Evolutionary conservation across 1,140 invertebrate genomes (phyloP), one percentile per base, ranked within the genome.

Genomic region (Subanguina moxae): DNA sequence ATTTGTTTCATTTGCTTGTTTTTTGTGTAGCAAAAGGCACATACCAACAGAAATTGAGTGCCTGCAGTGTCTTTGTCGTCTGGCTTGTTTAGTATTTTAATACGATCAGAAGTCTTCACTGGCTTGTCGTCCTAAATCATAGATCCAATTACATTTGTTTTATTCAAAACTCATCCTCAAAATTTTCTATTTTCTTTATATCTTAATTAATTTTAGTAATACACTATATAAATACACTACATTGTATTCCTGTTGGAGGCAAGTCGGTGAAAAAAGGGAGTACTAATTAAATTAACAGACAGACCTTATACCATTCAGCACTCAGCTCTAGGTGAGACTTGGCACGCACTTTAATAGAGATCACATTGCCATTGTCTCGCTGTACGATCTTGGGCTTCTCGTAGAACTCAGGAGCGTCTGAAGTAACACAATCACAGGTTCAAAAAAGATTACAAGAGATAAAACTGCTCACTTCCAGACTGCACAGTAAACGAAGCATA

Each of bases 361-460:
- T 68, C 19, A 81, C 66, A 61, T 83, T 82, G 38, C 79, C 79
- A 28, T 69, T 71, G 62, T 82, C 80, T 66, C 75, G 70, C 65
- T 82, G 80, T 21, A 83, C 76, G 73, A 82, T 82, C 70, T 82
- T 81, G 43, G 80, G 80, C 61, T 82, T 82, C 30, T 82, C 80
- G 61, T 80, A 75, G 67, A 82, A 82, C 61, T 82, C 80, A 1
- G 80, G 80, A 27, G 80, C 80, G 64, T 83, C 80, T 82, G 70
- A 46, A 67, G 15, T 62, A 38, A 19, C 25, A 19, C 27, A 57
- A 57, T 1, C 3, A 52, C 15, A 19, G 5, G 15, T 21, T 25
- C 28, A 23, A 57, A 27, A 13, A 13, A 57, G 15, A 57, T 21
- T 57, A 13, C 21, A n/a, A 5, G 11, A 38, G 11, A 38, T 38